Evolutionary conservation across 2,888 invertebrate genomes (phyloP).

Genomic region (Drosophila anceps): DNA sequence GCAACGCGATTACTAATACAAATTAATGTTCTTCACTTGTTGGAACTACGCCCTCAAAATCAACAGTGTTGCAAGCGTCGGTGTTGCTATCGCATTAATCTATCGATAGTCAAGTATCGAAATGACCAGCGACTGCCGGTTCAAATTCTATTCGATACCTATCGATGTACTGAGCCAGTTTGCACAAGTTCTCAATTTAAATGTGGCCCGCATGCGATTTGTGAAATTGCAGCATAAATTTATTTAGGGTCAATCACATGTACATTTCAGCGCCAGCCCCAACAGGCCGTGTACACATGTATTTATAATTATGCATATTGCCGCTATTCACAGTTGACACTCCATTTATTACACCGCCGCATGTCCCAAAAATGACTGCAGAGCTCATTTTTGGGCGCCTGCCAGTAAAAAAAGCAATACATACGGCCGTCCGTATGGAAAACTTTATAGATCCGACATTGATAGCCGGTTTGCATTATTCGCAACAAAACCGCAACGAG

Average conservation of each 20-base stretch:
- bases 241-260: slow-evolving; percentile 22
- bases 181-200: slow-evolving; percentile 12
- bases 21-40: slow-evolving; percentile 67
- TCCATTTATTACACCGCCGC: slow-evolving; percentile 51
- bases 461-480: slow-evolving; percentile 60
- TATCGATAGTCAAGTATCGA: slow-evolving; percentile 31
- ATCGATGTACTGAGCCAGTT: slow-evolving; percentile 5
- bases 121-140: neutral
- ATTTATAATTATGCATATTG: slow-evolving; percentile 38
- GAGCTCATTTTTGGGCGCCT: slow-evolving; percentile 45
- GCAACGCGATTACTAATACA: slow-evolving; percentile 60
- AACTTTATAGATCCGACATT: slow-evolving; percentile 41
- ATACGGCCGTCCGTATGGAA: slow-evolving; percentile 18
- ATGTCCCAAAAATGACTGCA: slow-evolving; percentile 43
- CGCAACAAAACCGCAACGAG: slow-evolving; percentile 47
- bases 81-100: neutral
- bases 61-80: slow-evolving; percentile 49
- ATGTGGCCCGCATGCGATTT: slow-evolving; percentile 1
- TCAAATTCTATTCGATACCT: slow-evolving; percentile 15
- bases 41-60: slow-evolving; percentile 76
- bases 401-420: slow-evolving; percentile 51
- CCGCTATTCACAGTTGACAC: slow-evolving; percentile 51
- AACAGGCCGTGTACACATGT: slow-evolving; percentile 1
- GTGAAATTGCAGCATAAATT: neutral
- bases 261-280: neutral